Evolutionary conservation across 2,797 vertebrate genomes (phyloP).

Genomic region (Diceros bicornis): DNA sequence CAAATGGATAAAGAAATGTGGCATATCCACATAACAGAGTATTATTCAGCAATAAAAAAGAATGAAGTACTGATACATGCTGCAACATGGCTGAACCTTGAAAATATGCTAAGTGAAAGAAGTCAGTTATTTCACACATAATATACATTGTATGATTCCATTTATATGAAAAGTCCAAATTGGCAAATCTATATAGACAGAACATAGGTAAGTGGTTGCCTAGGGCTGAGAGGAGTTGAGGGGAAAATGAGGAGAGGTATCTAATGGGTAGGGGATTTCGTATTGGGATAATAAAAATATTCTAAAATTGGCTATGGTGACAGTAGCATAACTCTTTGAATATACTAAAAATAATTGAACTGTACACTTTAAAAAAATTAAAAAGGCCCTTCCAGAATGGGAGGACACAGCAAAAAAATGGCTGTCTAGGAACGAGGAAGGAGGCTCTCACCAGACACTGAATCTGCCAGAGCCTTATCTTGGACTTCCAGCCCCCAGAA

Average conservation of each 20-base stretch:
- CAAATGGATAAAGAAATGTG: background rate
- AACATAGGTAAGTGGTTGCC: background rate
- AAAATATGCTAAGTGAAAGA: background rate
- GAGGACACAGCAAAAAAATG: background rate
- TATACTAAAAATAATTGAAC: background rate
- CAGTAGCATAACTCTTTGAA: background rate
- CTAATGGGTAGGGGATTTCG: background rate
- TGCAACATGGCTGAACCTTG: background rate
- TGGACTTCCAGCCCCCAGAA: background rate
- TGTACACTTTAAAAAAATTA: background rate
- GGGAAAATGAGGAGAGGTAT: background rate
- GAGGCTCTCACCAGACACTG: background rate
- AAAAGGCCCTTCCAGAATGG: background rate
- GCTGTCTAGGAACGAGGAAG: background rate
- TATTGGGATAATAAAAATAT: background rate
- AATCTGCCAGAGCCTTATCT: background rate
- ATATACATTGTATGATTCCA: too few relatives aligned
- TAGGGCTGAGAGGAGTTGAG: background rate
- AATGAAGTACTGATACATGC: background rate
- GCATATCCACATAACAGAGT: background rate
- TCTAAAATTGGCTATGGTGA: background rate
- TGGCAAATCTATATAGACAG: background rate
- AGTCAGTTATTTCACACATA: background rate
- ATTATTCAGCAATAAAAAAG: background rate
- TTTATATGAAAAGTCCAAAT: background rate